Evolutionary conservation across 2,797 vertebrate genomes (phyloP).

Genomic region (Sciurus carolinensis): DNA sequence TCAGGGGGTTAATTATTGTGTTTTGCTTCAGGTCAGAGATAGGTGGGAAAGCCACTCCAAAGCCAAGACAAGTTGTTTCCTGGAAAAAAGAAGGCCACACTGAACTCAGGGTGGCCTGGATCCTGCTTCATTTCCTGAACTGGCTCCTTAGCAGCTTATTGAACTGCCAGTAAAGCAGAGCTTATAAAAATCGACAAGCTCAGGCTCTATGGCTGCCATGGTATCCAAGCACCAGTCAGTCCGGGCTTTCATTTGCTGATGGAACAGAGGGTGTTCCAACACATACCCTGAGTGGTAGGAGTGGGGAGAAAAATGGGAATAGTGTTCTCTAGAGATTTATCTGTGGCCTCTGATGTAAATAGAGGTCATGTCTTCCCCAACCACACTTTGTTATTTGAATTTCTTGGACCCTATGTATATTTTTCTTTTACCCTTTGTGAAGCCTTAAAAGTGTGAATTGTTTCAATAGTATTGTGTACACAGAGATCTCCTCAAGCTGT

Average conservation of each 20-base stretch:
- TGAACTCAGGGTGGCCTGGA: background rate
- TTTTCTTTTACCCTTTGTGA: background rate
- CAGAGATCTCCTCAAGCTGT: background rate
- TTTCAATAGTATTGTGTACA: background rate
- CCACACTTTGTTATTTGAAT: background rate
- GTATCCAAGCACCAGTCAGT: background rate
- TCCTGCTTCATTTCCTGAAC: slow-evolving; percentile 63
- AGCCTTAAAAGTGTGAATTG: background rate
- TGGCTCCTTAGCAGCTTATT: background rate
- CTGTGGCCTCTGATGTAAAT: background rate
- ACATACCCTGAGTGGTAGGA: background rate
- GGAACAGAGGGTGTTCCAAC: background rate
- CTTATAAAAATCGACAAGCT: slow-evolving; percentile 44
- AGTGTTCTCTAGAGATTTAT: background rate
- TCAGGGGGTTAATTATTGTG: too few relatives aligned
- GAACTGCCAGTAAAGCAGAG: slow-evolving; percentile 59
- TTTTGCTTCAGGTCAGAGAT: background rate
- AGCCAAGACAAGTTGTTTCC: slow-evolving; percentile 60
- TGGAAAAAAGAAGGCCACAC: background rate
- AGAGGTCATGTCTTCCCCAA: background rate
- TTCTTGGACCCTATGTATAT: background rate
- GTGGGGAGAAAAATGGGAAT: background rate
- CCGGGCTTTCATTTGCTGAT: slow-evolving; percentile 60
- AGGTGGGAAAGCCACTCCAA: background rate
- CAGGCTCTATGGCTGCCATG: background rate